phyloP scores from a whole-genome alignment of 2,888 invertebrate species.

The Diaperis boleti region DNA sequence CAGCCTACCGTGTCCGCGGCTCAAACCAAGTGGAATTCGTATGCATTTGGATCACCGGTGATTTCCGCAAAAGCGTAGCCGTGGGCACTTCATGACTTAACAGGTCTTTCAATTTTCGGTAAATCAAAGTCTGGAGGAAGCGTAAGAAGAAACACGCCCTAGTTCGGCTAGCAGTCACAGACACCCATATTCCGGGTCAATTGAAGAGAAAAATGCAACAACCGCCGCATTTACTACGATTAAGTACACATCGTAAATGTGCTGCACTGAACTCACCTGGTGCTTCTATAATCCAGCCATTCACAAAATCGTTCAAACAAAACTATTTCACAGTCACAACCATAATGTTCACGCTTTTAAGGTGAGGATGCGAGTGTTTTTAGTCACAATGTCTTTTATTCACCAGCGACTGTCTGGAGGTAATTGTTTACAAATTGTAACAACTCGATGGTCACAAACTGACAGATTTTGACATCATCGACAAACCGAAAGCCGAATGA shows the following conservation, averaged over 20 bases:
- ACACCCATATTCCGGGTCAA: no score
- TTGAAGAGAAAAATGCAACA: no score
- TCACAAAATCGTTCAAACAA: conserved; percentile 14
- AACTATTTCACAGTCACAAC: conserved; percentile 16
- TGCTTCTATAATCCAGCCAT: conserved; percentile 8
- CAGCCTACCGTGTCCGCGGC: no score
- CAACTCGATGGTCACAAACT: conserved; percentile 41
- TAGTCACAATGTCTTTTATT: conserved; percentile 18
- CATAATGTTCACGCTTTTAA: conserved; percentile 20
- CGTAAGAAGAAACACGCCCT: conserved; percentile 33
- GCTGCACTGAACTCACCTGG: conserved; percentile 19
- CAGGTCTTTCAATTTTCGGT: background rate
- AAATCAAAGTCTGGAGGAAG: conserved; percentile 14
- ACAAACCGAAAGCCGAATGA: conserved; percentile 40
- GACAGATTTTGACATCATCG: conserved; percentile 48
- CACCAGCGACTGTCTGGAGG: conserved; percentile 1
- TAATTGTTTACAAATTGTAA: conserved; percentile 43
- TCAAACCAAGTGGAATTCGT: background rate
- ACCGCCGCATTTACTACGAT: background rate
- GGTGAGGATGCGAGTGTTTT: conserved; percentile 4
- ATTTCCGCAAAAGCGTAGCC: background rate
- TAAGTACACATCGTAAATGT: conserved; percentile 5
- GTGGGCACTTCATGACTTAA: background rate
- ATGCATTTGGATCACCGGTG: conserved; percentile 1
- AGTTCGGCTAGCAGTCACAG: background rate